Evolutionary conservation across 2,113 vertebrate species (phyloP).

Genomic region (Ciconia maguari): DNA sequence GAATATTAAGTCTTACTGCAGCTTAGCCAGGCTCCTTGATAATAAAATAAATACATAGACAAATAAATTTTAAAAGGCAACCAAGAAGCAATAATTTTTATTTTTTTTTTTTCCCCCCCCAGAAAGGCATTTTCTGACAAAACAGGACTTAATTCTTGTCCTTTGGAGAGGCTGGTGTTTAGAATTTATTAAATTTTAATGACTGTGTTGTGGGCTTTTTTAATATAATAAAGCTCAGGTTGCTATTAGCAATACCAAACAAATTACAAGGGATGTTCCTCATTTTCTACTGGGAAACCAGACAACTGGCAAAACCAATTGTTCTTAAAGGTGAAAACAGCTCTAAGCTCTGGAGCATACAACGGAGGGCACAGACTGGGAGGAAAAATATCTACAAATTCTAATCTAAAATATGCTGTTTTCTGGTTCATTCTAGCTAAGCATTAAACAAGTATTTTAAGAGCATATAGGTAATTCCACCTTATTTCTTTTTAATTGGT

Average conservation of each 20-base stretch:
- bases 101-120: too few species aligned
- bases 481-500: neutral
- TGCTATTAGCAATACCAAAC: neutral
- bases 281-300: neutral
- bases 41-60: neutral
- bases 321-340: neutral
- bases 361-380: neutral
- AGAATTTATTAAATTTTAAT: neutral
- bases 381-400: neutral
- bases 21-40: neutral
- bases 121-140: neutral
- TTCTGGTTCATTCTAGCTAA: neutral
- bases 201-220: neutral
- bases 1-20: neutral
- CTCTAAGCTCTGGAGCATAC: neutral
- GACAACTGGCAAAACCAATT: neutral
- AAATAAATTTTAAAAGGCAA: neutral
- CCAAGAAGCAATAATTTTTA: neutral
- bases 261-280: neutral
- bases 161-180: neutral
- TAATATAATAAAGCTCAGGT: neutral
- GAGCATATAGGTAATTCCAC: neutral
- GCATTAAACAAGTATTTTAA: neutral
- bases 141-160: neutral
- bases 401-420: neutral